Conservation (phyloP, 2,888 invertebrate genomes). For the Metalampra italica region DNA sequence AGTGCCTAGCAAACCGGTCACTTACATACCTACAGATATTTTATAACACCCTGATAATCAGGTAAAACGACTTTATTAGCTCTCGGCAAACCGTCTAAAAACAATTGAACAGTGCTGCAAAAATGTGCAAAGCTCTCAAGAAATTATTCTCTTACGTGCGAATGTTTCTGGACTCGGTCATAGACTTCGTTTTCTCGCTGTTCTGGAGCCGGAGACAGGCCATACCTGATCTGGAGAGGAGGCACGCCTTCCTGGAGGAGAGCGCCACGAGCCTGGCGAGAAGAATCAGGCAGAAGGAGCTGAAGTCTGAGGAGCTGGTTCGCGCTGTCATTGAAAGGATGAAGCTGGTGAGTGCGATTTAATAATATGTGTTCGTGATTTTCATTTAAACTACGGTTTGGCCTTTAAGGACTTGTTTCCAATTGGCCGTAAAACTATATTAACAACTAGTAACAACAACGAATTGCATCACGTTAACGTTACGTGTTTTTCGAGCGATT, state of each 20-base stretch:
- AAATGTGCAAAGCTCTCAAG: conserved; percentile 8
- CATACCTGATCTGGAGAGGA: conserved; percentile 53
- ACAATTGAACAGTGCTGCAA: neutral
- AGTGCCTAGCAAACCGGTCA: too few relatives aligned
- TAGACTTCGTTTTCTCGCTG: conserved; percentile 62
- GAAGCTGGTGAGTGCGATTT: conserved; percentile 72
- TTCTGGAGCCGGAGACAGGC: conserved; percentile 58
- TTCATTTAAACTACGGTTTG: too few relatives aligned
- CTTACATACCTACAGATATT: too few relatives aligned
- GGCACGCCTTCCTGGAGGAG: conserved; percentile 60
- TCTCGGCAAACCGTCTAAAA: too few relatives aligned
- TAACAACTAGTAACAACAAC: too few relatives aligned
- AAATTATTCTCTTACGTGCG: conserved; percentile 29
- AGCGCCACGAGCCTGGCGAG: conserved; percentile 83
- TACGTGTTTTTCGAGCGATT: too few relatives aligned
- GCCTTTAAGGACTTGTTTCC: too few relatives aligned
- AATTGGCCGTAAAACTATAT: too few relatives aligned
- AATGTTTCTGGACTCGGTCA: conserved; percentile 43
- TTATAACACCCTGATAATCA: too few relatives aligned
- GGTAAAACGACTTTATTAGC: too few relatives aligned
- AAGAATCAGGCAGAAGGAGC: conserved; percentile 80
- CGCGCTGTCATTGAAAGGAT: conserved; percentile 87
- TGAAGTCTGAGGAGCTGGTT: conserved; percentile 86
- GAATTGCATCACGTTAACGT: too few relatives aligned
- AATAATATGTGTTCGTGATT: too few relatives aligned